Evolutionary conservation across 2,113 vertebrate species (phyloP).

Genomic region (Elachura formosa): DNA sequence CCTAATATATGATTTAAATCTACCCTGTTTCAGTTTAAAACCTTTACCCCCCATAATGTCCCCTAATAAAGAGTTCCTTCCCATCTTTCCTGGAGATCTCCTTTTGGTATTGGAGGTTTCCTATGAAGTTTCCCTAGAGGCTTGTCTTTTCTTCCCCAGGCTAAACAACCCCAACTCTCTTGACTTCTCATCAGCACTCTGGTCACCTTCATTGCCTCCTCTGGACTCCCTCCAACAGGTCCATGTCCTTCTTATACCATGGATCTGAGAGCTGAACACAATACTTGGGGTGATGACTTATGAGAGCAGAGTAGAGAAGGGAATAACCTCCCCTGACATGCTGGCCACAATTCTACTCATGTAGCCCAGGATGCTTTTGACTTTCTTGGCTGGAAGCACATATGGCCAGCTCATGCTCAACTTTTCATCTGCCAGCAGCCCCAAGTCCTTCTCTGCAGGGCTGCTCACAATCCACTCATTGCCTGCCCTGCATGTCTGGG

Average conservation of each 20-base stretch:
- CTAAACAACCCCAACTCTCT: background rate
- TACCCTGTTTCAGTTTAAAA: background rate
- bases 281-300: background rate
- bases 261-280: background rate
- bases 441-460: background rate
- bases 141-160: background rate
- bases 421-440: background rate
- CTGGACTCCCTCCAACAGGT: background rate
- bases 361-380: background rate
- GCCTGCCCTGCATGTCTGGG: background rate
- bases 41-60: background rate
- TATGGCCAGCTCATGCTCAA: background rate
- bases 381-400: background rate
- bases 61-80: background rate
- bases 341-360: background rate
- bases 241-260: background rate
- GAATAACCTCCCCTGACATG: background rate
- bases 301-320: background rate
- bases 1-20: background rate
- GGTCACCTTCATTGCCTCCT: background rate
- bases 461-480: background rate
- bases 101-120: background rate
- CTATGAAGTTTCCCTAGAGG: background rate
- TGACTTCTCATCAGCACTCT: background rate
- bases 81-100: background rate